These are phyloP conservation scores for Lomographa bimaculata DNA, from an alignment of 2,888 invertebrate genomes.

Conservation along the genomic window DNA sequence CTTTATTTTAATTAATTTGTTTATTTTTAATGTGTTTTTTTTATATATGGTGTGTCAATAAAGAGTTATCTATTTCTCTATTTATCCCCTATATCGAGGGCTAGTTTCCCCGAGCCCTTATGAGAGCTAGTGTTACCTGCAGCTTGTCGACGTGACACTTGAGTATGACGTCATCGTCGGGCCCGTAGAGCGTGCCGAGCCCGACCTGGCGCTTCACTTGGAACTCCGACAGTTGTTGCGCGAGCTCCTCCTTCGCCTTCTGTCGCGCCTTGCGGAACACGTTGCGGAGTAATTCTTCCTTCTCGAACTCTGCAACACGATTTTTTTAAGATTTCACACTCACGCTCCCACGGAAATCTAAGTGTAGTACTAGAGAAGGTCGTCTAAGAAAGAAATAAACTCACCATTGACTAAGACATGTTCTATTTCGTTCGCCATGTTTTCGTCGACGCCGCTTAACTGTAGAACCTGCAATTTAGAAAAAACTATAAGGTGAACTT, in stretches of 20 bases:
- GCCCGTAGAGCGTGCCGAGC: constrained; percentile 94
- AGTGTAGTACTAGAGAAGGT: no score
- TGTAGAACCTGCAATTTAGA: constrained; percentile 87
- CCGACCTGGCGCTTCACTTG: constrained; percentile 95
- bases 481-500: no score
- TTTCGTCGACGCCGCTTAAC: constrained; percentile 92
- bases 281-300: constrained; percentile 94
- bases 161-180: constrained; percentile 90
- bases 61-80: no score
- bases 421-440: constrained; percentile 94
- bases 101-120: no score
- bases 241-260: constrained; percentile 92
- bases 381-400: constrained; percentile 22
- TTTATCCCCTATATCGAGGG: no score
- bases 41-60: no score
- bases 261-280: constrained; percentile 95
- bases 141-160: constrained; percentile 89
- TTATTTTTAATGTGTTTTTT: no score
- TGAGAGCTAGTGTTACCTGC: constrained; percentile 47
- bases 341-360: no score
- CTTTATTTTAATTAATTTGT: no score
- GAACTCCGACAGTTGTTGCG: constrained; percentile 91
- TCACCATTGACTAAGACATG: constrained; percentile 88
- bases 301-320: constrained; percentile 88
- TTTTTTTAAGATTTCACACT: not conserved